These are phyloP conservation scores for Herpetotheres cachinnans DNA, from an alignment of 2,113 vertebrate genomes.

Conservation along the genomic window DNA sequence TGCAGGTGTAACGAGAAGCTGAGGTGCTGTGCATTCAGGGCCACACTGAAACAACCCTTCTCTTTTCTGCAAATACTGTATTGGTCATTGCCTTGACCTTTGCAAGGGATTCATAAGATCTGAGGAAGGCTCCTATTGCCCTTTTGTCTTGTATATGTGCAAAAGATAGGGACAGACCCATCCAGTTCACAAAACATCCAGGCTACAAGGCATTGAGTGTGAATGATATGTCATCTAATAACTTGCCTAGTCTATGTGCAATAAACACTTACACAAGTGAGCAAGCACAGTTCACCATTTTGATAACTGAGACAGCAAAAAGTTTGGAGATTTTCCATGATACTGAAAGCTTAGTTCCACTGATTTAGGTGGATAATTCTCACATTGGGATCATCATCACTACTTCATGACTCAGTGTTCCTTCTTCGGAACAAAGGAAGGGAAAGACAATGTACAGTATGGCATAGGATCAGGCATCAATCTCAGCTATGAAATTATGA, in stretches of 20 bases:
- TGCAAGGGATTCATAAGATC: neutral
- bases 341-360: neutral
- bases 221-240: neutral
- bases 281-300: neutral
- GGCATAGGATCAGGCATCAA: neutral
- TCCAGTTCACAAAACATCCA: neutral
- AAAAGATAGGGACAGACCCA: neutral
- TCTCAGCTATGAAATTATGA: neutral
- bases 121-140: neutral
- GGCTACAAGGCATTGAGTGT: neutral
- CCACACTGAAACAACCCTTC: neutral
- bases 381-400: neutral
- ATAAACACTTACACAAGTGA: neutral
- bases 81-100: neutral
- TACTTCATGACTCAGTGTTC: neutral
- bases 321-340: neutral
- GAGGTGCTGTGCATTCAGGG: neutral
- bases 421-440: neutral
- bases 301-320: neutral
- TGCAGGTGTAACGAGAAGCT: neutral
- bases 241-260: neutral
- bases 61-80: neutral
- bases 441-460: neutral
- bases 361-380: neutral
- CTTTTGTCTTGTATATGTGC: neutral